Conservation (phyloP, 2,113 vertebrate species). For the Dinomys branickii region DNA sequence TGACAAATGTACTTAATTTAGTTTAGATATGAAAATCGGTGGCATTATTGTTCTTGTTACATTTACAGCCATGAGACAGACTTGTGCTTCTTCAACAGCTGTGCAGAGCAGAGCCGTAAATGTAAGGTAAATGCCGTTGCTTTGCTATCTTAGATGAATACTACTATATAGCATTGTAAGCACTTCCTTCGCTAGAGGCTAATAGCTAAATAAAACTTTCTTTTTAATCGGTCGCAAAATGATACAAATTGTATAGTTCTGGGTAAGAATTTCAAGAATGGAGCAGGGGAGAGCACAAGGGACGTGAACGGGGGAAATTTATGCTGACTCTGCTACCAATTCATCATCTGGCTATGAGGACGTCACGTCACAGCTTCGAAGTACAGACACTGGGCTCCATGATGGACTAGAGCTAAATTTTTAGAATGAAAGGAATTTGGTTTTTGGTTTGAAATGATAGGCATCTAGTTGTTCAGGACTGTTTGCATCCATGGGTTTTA, state of each 20-base stretch:
- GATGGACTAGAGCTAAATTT: neutral
- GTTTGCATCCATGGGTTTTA: constrained; percentile 11
- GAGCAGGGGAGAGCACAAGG: constrained; percentile 27
- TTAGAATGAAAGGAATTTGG: neutral
- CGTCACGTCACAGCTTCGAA: neutral
- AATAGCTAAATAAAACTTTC: constrained; percentile 53
- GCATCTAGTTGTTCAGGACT: neutral
- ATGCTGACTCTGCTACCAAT: constrained; percentile 20
- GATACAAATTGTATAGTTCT: constrained; percentile 4
- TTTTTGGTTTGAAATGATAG: neutral
- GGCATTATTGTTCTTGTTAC: constrained; percentile 80
- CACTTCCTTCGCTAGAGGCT: constrained; percentile 69
- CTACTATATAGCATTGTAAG: constrained; percentile 46
- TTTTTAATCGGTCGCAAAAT: constrained; percentile 34
- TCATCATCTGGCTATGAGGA: neutral
- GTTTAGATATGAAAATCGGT: constrained; percentile 70
- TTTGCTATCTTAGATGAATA: constrained; percentile 76
- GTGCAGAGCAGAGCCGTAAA: constrained; percentile 77
- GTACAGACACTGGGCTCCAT: neutral
- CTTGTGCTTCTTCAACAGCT: constrained; percentile 77
- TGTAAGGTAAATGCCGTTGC: constrained; percentile 80
- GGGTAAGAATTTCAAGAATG: constrained; percentile 21
- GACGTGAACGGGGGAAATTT: neutral
- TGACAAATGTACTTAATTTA: constrained; percentile 71
- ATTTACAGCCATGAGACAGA: constrained; percentile 71